Evolutionary conservation across 2,888 invertebrate genomes (phyloP).

Genomic region (Ommatoiulus sabulosus): DNA sequence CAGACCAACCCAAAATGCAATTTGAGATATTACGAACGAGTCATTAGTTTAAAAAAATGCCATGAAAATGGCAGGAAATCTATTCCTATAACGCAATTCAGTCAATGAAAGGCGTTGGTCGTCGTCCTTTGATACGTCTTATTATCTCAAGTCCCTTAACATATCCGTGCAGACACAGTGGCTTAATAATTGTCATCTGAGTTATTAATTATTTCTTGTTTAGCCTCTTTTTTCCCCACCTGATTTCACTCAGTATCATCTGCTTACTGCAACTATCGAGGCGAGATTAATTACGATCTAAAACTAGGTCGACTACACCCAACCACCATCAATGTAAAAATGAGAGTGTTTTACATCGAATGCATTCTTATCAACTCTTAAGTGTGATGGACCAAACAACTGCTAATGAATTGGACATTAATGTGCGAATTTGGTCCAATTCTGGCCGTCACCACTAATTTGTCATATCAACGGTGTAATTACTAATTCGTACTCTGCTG

Average conservation of each 20-base stretch:
- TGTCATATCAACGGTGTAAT: not conserved
- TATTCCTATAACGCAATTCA: not conserved
- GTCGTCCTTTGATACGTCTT: not conserved
- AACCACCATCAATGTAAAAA: not conserved
- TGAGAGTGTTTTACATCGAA: not conserved
- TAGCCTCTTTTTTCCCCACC: not conserved
- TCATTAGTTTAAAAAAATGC: not conserved
- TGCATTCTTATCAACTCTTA: not conserved
- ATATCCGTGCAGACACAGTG: not conserved
- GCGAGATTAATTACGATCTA: not conserved
- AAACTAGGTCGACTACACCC: conserved; percentile 31
- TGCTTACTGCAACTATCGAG: not conserved
- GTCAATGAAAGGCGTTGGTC: conserved; percentile 37
- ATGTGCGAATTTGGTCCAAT: not conserved
- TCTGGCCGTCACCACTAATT: not conserved
- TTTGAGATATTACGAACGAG: not conserved
- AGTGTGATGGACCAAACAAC: not conserved
- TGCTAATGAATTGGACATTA: not conserved
- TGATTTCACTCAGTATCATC: not conserved
- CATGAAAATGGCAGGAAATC: not conserved
- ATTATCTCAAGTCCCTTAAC: not conserved
- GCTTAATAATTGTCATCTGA: conserved; percentile 11
- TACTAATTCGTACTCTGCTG: not conserved
- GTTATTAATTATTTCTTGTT: not conserved
- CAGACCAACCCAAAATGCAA: conserved; percentile 30